Evolutionary conservation across 2,113 vertebrate species (phyloP), one percentile per base, ranked within the genome.

Genomic region (Ageneiosus marmoratus): DNA sequence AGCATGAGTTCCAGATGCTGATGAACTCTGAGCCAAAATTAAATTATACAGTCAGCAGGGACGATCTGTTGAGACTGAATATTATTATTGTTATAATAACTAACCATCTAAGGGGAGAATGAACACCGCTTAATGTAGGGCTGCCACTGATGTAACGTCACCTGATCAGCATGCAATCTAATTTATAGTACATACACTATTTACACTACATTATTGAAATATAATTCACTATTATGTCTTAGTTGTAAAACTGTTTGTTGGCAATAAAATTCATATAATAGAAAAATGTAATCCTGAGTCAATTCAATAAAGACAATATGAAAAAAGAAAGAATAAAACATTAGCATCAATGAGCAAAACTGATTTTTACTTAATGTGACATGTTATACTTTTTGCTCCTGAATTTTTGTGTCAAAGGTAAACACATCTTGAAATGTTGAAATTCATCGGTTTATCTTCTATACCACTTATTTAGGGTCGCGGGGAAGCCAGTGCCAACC

Each of bases 21-120:
- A 50, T 74, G 27, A 74, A 74, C 70, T 74, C 70, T 29, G 44
- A 74, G 29, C n/a, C 4, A 27, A 29, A 74, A 74, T 29, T n/a
- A 16, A 74, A 74, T 74, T 74, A 74, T 3, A 18, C 46, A 70
- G 37, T 70, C 41, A 46, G 22, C 37, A 29, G n/a, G 46, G n/a
- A 50, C n/a, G n/a, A 6, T 50, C 24, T 50, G n/a, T 32, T 74
- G 24, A 48, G 69, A 16, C 37, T 44, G 67, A 41, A 41, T 44
- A 70, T 70, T 10, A 70, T 72, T 73, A 73, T 48, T 48, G 24
- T 15, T 73, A 48, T 73, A 48, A 73, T 46, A 48, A 1, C 5
- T n/a, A 15, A 73, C 12, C 0, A 15, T 74, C 5, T 18, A 29
- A 1, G n/a, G 51, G 7, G 8, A 74, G 32, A 51, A 37, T 37